phyloP scores from a whole-genome alignment of 2,888 invertebrate species.

The Drosophila formosana region DNA sequence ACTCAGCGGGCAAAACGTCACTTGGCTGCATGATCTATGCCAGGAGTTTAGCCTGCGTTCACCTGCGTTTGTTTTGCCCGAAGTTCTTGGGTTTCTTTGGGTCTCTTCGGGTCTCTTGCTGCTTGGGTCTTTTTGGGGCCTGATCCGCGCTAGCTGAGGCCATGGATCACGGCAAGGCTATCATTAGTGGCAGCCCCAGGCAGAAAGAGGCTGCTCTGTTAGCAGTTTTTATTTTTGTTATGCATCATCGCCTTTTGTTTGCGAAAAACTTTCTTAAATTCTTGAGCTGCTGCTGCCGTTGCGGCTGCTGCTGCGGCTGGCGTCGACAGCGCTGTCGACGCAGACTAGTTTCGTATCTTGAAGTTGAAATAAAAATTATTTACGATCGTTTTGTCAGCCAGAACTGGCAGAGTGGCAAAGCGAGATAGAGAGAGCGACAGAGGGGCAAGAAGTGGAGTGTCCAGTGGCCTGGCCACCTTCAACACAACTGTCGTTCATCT shows the following conservation, averaged over 20 bases:
- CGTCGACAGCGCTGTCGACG: conserved; percentile 54
- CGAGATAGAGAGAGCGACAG: conserved; percentile 4
- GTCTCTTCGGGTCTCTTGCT: not conserved
- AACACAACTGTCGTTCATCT: conserved; percentile 66
- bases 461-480: conserved; percentile 69
- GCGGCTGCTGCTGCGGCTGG: conserved; percentile 1
- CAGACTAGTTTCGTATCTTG: conserved; percentile 79
- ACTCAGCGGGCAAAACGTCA: conserved; percentile 65
- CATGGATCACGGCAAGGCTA: conserved; percentile 70
- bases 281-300: conserved; percentile 55
- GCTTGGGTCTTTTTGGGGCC: conserved; percentile 1
- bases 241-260: conserved; percentile 78
- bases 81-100: not conserved
- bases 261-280: conserved; percentile 81
- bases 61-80: conserved; percentile 40
- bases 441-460: conserved; percentile 23
- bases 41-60: conserved; percentile 57
- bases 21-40: conserved; percentile 75
- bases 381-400: conserved; percentile 84
- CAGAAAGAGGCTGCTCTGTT: conserved; percentile 45
- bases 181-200: conserved; percentile 69
- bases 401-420: conserved; percentile 62
- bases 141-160: conserved; percentile 48
- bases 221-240: conserved; percentile 47
- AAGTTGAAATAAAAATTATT: conserved; percentile 84